These are phyloP conservation scores for Rhyacophila evoluta DNA, from an alignment of 2,888 invertebrate species.

Conservation along the genomic window DNA sequence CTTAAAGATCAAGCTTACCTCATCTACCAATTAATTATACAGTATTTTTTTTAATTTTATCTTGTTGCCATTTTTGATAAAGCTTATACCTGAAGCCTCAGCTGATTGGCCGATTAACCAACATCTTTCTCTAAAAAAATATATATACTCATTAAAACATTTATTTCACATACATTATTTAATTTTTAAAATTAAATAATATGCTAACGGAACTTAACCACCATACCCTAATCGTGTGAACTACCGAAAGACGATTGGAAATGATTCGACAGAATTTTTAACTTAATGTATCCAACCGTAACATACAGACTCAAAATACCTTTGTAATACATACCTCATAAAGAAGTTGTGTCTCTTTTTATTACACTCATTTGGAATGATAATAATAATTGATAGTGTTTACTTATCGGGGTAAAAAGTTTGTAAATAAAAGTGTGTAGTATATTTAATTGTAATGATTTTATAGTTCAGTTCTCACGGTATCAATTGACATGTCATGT, in stretches of 20 bases:
- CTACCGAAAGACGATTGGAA: neutral
- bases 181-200: neutral
- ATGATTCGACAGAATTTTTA: constrained; percentile 14
- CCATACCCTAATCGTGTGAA: neutral
- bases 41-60: too few species aligned
- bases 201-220: neutral
- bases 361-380: neutral
- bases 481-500: constrained; percentile 12
- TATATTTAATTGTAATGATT: constrained; percentile 10
- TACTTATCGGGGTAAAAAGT: neutral
- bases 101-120: too few species aligned
- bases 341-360: neutral
- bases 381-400: neutral
- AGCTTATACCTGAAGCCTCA: too few species aligned
- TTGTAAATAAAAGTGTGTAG: neutral
- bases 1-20: too few species aligned
- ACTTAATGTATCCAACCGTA: neutral
- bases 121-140: too few species aligned
- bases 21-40: too few species aligned
- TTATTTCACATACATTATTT: too few species aligned
- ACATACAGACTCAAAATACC: neutral
- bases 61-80: too few species aligned
- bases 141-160: too few species aligned
- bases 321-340: too few species aligned
- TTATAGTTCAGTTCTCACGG: constrained; percentile 10